Conservation (phyloP, 1,140 invertebrate species). For the Pseudomyrmex flavicornis region DNA sequence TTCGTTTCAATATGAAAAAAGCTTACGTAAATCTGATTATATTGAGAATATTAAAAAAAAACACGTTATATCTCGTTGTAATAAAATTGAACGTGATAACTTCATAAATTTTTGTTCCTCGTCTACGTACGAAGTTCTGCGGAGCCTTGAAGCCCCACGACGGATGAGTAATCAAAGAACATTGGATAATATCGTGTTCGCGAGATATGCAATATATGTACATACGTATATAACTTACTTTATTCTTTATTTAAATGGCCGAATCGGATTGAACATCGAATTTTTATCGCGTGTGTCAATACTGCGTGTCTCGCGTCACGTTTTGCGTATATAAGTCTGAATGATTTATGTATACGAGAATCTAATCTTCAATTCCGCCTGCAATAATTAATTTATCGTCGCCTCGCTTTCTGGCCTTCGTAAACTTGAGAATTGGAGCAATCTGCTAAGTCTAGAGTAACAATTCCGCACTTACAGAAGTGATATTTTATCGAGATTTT, state of each 20-base stretch:
- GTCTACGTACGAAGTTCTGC: not conserved
- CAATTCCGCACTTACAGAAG: not conserved
- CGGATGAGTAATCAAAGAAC: constrained; percentile 28
- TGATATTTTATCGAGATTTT: not conserved
- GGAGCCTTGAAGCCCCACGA: not conserved
- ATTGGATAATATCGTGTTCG: not conserved
- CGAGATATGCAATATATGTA: too few species aligned
- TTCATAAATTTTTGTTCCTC: not conserved
- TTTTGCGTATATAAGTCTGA: not conserved
- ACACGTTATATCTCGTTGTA: too few species aligned
- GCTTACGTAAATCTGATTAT: too few species aligned
- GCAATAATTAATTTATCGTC: constrained; percentile 36
- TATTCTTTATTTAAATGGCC: not conserved
- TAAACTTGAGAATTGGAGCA: constrained; percentile 1
- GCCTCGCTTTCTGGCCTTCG: not conserved
- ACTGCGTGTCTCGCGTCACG: not conserved
- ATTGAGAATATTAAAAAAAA: too few species aligned
- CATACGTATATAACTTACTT: not conserved
- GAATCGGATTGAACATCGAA: constrained; percentile 14
- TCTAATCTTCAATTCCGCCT: not conserved
- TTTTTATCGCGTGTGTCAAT: constrained; percentile 15
- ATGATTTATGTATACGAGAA: not conserved
- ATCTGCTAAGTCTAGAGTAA: too few species aligned
- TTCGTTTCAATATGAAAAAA: too few species aligned
- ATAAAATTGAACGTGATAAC: too few species aligned